These are phyloP conservation scores for Pseudomyrmex sp. DNA, from an alignment of 1,140 invertebrate species.

Conservation along the genomic window DNA sequence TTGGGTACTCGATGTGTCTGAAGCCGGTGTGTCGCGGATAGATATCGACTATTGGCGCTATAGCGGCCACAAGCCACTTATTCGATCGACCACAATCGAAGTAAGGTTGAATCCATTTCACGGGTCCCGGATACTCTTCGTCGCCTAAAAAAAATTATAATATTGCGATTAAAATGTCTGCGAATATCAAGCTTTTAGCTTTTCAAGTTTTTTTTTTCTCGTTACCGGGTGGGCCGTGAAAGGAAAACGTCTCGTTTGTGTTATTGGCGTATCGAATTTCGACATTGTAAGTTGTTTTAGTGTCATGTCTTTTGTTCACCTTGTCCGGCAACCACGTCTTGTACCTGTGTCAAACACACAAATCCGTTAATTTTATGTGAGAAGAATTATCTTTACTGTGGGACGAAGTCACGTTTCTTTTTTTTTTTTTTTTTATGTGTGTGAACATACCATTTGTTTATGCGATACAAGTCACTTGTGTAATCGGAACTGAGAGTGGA, in stretches of 20 bases:
- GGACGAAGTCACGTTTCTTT: not conserved
- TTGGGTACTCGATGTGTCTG: conserved; percentile 97
- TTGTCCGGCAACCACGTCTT: conserved; percentile 95
- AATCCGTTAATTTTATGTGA: conserved; percentile 26
- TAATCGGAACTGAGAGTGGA: conserved; percentile 94
- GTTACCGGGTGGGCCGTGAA: conserved; percentile 94
- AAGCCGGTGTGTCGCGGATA: conserved; percentile 97
- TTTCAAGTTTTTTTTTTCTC: conserved; percentile 7
- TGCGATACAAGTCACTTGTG: conserved; percentile 94
- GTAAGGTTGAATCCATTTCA: conserved; percentile 97
- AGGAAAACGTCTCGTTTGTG: conserved; percentile 97
- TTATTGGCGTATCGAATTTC: conserved; percentile 97
- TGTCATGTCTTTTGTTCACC: conserved; percentile 93
- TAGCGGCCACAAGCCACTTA: conserved; percentile 97
- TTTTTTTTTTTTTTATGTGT: too few species aligned
- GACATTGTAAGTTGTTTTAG: conserved; percentile 96
- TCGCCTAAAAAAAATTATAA: conserved; percentile 85
- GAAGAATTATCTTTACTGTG: not conserved
- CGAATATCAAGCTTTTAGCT: not conserved
- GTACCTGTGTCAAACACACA: conserved; percentile 85
- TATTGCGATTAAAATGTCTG: not conserved
- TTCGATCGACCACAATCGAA: conserved; percentile 98
- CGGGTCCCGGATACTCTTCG: conserved; percentile 95
- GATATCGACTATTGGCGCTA: conserved; percentile 97
- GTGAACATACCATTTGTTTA: conserved; percentile 93